Evolutionary conservation across 2,113 vertebrate species (phyloP).

Genomic region (Talpa occidentalis): DNA sequence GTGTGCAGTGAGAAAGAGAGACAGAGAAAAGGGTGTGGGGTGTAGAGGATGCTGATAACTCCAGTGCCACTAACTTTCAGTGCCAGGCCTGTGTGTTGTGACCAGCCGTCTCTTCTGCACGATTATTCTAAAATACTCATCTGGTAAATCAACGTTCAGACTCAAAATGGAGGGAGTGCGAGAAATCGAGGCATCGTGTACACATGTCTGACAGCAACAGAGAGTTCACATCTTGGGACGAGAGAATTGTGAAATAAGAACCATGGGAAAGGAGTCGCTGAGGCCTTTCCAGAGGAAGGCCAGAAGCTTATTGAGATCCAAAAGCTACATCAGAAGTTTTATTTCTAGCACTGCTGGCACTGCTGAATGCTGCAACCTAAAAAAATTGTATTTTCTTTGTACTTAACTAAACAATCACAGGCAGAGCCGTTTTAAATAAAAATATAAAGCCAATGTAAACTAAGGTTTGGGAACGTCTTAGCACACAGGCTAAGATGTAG

Average conservation of each 20-base stretch:
- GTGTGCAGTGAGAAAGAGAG: too few relatives aligned
- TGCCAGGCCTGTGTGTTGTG: rapidly evolving
- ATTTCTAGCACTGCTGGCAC: conserved; percentile 61
- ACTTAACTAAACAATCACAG: not conserved
- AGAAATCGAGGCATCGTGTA: not conserved
- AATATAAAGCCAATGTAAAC: conserved; percentile 49
- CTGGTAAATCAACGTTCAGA: not conserved
- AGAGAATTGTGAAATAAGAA: not conserved
- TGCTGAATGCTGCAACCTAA: conserved; percentile 49
- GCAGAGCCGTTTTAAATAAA: conserved; percentile 43
- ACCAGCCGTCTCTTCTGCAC: not conserved
- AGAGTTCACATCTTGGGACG: not conserved
- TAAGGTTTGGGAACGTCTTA: not conserved
- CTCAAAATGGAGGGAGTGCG: not conserved
- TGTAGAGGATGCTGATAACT: not conserved
- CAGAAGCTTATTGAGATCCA: conserved; percentile 58
- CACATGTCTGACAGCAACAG: not conserved
- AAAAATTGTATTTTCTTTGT: conserved; percentile 38
- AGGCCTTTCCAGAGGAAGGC: not conserved
- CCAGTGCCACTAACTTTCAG: not conserved
- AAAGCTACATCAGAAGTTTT: conserved; percentile 67
- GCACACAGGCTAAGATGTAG: not conserved
- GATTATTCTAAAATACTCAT: not conserved
- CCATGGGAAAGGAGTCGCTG: not conserved
- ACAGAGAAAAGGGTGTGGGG: too few relatives aligned